Percentiles rank a stretch among this genome's conserved stretches.
phyloP scores from a whole-genome alignment of 1,140 invertebrate genomes.

The Bombus waltoni region DNA sequence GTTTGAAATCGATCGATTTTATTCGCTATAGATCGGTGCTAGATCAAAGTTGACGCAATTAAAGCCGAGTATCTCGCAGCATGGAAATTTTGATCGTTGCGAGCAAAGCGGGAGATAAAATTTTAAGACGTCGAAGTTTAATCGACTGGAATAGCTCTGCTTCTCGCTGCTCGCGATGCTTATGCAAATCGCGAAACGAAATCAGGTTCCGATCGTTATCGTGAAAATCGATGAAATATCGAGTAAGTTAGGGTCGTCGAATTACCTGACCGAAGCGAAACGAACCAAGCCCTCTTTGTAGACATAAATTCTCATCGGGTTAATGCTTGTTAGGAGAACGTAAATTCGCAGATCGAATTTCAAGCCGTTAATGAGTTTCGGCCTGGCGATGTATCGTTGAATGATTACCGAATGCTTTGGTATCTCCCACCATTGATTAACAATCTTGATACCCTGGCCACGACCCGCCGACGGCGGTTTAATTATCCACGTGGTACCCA shows the following conservation, averaged over 20 bases:
- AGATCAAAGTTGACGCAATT: too few relatives aligned
- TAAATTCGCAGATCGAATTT: conserved; percentile 89
- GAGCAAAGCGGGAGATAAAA: too few relatives aligned
- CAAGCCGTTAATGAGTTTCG: conserved; percentile 67
- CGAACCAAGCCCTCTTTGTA: conserved; percentile 97
- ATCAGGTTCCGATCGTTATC: neutral
- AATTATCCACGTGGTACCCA: conserved; percentile 86
- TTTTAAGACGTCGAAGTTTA: neutral
- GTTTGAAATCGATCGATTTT: too few relatives aligned
- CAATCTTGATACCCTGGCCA: conserved; percentile 96
- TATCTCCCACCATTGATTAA: conserved; percentile 96
- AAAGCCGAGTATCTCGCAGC: too few relatives aligned
- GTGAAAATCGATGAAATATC: neutral
- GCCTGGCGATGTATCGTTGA: conserved; percentile 85
- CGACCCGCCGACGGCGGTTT: conserved; percentile 96
- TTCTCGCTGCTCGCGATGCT: too few relatives aligned
- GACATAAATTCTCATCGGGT: conserved; percentile 95
- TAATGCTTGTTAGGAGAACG: conserved; percentile 96
- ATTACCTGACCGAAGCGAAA: conserved; percentile 94
- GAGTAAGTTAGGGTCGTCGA: too few relatives aligned
- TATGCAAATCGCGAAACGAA: neutral
- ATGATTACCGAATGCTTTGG: conserved; percentile 95
- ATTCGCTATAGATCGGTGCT: too few relatives aligned
- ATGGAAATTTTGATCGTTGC: too few relatives aligned
- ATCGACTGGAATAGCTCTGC: neutral